Percentiles rank a stretch among this genome's conserved stretches.
phyloP scores from a whole-genome alignment of 2,888 invertebrate genomes.

The Drosophila helvetica region DNA sequence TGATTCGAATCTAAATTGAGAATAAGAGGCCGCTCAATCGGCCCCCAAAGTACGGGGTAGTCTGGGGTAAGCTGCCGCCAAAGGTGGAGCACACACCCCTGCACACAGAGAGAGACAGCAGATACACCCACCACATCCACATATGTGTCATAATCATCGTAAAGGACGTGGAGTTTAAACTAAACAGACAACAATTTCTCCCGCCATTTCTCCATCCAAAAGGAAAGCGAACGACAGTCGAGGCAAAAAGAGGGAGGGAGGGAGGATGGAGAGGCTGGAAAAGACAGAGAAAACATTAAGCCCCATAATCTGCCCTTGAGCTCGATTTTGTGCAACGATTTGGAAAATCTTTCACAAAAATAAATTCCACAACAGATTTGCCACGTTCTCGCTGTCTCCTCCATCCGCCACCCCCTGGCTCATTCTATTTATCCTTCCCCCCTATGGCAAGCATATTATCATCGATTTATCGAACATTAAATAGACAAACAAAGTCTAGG shows the following conservation, averaged over 20 bases:
- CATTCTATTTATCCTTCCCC: slow-evolving; percentile 8
- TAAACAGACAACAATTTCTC: slow-evolving; percentile 64
- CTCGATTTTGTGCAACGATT: slow-evolving; percentile 73
- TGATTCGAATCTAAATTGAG: slow-evolving; percentile 51
- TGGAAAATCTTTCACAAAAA: slow-evolving; percentile 76
- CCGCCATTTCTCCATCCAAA: neutral
- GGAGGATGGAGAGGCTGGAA: neutral
- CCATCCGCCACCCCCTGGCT: slow-evolving; percentile 9
- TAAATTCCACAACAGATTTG: slow-evolving; percentile 53
- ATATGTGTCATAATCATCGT: slow-evolving; percentile 76
- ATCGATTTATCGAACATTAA: slow-evolving; percentile 70
- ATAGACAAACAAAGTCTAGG: slow-evolving; percentile 25
- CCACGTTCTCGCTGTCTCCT: slow-evolving; percentile 22
- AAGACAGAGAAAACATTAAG: slow-evolving; percentile 26
- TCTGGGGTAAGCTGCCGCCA: slow-evolving; percentile 42
- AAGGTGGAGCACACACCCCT: slow-evolving; percentile 20
- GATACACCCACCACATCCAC: slow-evolving; percentile 11
- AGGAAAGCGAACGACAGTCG: neutral
- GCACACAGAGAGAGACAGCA: neutral
- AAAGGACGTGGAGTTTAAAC: slow-evolving; percentile 75
- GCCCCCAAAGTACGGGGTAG: slow-evolving; percentile 34
- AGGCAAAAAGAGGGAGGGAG: neutral
- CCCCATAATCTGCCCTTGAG: slow-evolving; percentile 53
- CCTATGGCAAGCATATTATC: slow-evolving; percentile 1
- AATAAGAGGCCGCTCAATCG: slow-evolving; percentile 42